These are phyloP conservation scores for Euthynnus affinis DNA, from an alignment of 2,797 vertebrate genomes.

Conservation along the genomic window DNA sequence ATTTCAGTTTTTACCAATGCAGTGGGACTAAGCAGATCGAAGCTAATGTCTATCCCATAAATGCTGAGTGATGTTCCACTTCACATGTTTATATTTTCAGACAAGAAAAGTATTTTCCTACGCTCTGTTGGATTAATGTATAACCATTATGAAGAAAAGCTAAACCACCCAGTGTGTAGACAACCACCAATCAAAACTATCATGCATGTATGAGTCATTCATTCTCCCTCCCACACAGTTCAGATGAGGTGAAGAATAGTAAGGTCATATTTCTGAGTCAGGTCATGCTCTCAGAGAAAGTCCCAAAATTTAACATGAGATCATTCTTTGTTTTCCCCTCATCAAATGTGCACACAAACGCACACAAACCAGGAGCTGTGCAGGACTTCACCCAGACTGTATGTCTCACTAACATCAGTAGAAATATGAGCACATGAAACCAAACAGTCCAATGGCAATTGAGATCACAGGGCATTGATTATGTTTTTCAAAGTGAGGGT, in stretches of 20 bases:
- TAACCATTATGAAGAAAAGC: conserved; percentile 60
- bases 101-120: conserved; percentile 51
- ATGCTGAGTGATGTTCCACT: conserved; percentile 45
- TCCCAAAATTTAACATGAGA: conserved; percentile 37
- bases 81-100: conserved; percentile 45
- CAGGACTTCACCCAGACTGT: not conserved
- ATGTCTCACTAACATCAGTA: not conserved
- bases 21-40: conserved; percentile 33
- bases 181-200: conserved; percentile 65
- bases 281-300: conserved; percentile 50
- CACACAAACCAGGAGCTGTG: conserved; percentile 12
- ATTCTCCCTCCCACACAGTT: conserved; percentile 66
- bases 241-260: conserved; percentile 35
- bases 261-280: conserved; percentile 51
- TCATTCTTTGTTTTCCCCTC: conserved; percentile 31
- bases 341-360: conserved; percentile 49
- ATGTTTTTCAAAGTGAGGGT: conserved; percentile 6
- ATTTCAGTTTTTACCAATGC: conserved; percentile 44
- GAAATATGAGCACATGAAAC: conserved; percentile 14
- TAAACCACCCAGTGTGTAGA: conserved; percentile 49
- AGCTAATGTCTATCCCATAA: conserved; percentile 44
- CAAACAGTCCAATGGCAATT: not conserved
- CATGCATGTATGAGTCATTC: conserved; percentile 61
- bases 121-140: conserved; percentile 41
- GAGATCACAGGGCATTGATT: conserved; percentile 1